phyloP scores from a whole-genome alignment of 1,140 invertebrate species.

The Orussus abietinus region DNA sequence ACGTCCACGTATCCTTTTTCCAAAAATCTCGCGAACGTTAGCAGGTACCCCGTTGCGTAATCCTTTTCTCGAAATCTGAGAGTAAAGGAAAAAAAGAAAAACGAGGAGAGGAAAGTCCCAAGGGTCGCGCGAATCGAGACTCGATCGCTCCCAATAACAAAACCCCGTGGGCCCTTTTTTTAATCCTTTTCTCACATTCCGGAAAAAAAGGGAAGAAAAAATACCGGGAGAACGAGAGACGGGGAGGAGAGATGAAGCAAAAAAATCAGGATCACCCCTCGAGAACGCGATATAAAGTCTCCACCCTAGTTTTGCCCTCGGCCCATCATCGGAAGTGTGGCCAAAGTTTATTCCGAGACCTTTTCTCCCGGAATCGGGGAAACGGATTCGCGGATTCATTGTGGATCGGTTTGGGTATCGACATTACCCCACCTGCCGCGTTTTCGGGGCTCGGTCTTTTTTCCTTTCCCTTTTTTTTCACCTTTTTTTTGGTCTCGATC shows the following conservation, averaged over 20 bases:
- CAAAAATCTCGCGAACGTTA: background rate
- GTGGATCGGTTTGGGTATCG: conserved; percentile 30
- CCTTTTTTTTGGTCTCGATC: conserved; percentile 6
- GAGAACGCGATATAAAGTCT: too few species aligned
- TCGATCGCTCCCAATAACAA: background rate
- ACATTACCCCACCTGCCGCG: conserved; percentile 38
- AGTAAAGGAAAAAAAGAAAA: conserved; percentile 9
- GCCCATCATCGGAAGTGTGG: conserved; percentile 27
- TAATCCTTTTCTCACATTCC: conserved; percentile 51
- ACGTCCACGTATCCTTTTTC: background rate
- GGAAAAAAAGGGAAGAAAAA: conserved; percentile 24
- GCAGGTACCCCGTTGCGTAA: conserved; percentile 9
- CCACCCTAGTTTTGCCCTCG: too few species aligned
- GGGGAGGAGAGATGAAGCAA: conserved; percentile 9
- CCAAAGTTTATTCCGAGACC: conserved; percentile 35
- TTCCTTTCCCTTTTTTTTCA: background rate
- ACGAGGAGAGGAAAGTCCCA: background rate
- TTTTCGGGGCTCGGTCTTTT: conserved; percentile 12
- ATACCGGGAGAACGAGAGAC: conserved; percentile 3
- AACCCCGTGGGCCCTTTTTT: background rate
- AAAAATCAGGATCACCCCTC: too few species aligned
- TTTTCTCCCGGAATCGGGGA: background rate
- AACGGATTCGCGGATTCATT: too few species aligned
- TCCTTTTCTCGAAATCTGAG: conserved; percentile 19
- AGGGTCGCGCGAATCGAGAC: background rate